Evolutionary conservation across 1,140 invertebrate species (phyloP), one percentile per base, ranked within the genome.

Genomic region (Temnothorax nylanderi): DNA sequence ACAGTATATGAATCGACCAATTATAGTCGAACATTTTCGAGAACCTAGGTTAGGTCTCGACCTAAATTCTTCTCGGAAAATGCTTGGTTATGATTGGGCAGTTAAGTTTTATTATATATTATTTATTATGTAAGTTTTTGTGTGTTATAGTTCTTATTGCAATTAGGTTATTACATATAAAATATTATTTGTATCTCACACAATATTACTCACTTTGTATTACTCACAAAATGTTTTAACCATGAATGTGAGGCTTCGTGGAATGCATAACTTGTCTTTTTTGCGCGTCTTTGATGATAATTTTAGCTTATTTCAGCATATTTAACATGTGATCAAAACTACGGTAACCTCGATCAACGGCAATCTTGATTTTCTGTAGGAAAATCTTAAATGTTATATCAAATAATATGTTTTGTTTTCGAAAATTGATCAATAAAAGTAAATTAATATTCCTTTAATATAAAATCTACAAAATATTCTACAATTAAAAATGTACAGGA

Each of bases 351-450:
- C 21, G 11, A 21, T 56, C 18, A 75, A 47, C 11, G 0, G 44
- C 44, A 47, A 47, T 47, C 11, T 3, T 44, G 8, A 54, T 37
- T n/a, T 54, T 13, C 13, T 21, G 6, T 6, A 51, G 18, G 2
- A 51, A 11, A 13, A 51, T 34, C 26, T 51, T 51, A 34, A 18
- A 54, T 10, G 6, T 74, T 26, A 1, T 69, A 5, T 11, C 26
- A 34, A 74, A 37, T 74, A 37, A 54, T 56, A 75, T 56, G n/a
- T n/a, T n/a, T n/a, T n/a, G n/a, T n/a, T 76, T 21, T 1, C 18
- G 0, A 77, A 41, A n/a, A 64, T 64, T 64, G 18, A 62, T 34
- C 16, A 77, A 41, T 56, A 21, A 44, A 41, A 67, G 1, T 67
- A 21, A 41, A 44, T 67, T 21, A 21, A 44, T 44, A 67, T 65